Base-by-base conservation (phyloP, 2,888 invertebrate species). In the Tachystola acroxantha region DNA sequence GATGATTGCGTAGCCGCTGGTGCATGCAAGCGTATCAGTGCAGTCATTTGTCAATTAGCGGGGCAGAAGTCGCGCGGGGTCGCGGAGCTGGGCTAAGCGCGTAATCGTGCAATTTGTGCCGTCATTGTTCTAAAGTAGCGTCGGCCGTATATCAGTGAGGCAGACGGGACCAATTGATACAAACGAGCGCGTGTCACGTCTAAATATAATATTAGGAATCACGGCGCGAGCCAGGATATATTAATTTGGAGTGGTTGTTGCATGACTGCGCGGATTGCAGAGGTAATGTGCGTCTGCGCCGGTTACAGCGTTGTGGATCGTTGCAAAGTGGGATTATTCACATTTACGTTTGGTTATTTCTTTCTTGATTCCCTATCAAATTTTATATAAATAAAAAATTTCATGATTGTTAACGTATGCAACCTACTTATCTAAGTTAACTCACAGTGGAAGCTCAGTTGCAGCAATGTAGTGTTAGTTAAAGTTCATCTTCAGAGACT, bases 151-250 rank as follows among this genome's bases (percentile, higher is more conserved):
- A 85, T 86, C 85, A 86, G 82, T 58, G 68, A 62, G 64, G 76
- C 77, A 84, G 85, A 84, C 84, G 77, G 73, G 71, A 64, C 68
- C 86, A 86, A 86, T 86, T 86, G 86, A 81, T 82, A 86, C 81
- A 86, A 86, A 86, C 80, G 86, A 84, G 84, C 80, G 74, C 73
- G 75, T 85, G 86, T 86, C 86, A 85, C 76, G 84, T 85, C 86
- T 86, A 86, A 85, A 86, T 86, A 86, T 86, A 86, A 86, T 86
- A 86, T 86, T 86, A 85, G 84, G 86, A 86, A 86, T 86, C 86
- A 79, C 86, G 82, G 84, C 86, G 84, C 81, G 79, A 74, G 86
- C 86, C 86, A 86, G 86, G 86, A 86, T 85, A 85, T 84, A 85
- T 84, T 85, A 82, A 85, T 86, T 81, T 84, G 80, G 69, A 82